phyloP scores from a whole-genome alignment of 23 tunicate species.

The Ascidia mentula region DNA sequence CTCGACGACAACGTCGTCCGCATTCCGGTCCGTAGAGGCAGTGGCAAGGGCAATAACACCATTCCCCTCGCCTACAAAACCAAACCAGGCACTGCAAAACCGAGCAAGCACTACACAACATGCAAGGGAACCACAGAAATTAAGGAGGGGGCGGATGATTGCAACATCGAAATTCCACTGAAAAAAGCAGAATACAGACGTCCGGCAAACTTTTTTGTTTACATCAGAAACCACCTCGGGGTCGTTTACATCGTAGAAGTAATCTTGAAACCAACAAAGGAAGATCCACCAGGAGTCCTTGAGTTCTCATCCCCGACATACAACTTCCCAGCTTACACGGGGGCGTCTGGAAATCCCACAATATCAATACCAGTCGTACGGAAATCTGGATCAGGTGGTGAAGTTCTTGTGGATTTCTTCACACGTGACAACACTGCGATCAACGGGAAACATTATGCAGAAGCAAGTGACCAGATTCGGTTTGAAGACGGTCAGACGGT shows the following conservation, averaged over 20 bases:
- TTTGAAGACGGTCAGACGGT: slow-evolving; percentile 73
- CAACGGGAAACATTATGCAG: slow-evolving; percentile 72
- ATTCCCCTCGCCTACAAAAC: slow-evolving; percentile 22
- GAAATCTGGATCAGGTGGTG: slow-evolving; percentile 63
- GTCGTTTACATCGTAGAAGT: slow-evolving; percentile 26
- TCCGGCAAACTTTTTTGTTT: slow-evolving; percentile 42
- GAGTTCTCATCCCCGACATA: slow-evolving; percentile 40
- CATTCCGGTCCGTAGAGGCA: slow-evolving; percentile 15
- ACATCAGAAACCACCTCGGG: slow-evolving; percentile 30
- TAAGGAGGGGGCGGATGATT: slow-evolving; percentile 22
- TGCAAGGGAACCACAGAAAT: slow-evolving; percentile 30
- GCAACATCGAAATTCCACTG: slow-evolving; percentile 28
- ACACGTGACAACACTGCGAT: slow-evolving; percentile 96
- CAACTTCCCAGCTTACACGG: slow-evolving; percentile 20
- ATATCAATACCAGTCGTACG: slow-evolving; percentile 65
- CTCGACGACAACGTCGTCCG: slow-evolving; percentile 13
- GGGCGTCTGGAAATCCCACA: slow-evolving; percentile 7
- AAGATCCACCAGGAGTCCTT: slow-evolving; percentile 47
- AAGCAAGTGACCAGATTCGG: slow-evolving; percentile 36
- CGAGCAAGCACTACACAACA: slow-evolving; percentile 35
- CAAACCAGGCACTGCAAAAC: slow-evolving; percentile 35
- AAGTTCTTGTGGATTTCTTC: slow-evolving; percentile 68
- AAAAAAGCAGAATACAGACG: neutral
- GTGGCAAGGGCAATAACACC: slow-evolving; percentile 20
- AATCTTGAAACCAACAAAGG: slow-evolving; percentile 1